These are phyloP conservation scores for Coboldia fuscipes DNA, from an alignment of 1,140 invertebrate genomes.

Conservation along the genomic window DNA sequence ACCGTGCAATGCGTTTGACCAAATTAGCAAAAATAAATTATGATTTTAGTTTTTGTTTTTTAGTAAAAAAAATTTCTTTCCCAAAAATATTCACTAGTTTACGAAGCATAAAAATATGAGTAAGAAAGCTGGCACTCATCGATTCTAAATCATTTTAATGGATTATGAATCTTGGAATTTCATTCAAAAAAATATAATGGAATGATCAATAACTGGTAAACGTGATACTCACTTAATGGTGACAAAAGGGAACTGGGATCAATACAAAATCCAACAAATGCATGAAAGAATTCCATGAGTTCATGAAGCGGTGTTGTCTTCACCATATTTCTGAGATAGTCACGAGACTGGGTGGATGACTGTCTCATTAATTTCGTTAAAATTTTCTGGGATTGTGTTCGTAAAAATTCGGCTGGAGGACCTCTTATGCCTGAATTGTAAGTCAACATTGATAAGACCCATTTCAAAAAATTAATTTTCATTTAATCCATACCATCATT, in stretches of 20 bases:
- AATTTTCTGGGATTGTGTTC: slow-evolving; percentile 70
- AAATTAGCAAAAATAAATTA: no score
- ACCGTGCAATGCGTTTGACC: no score
- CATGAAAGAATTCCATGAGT: slow-evolving; percentile 84
- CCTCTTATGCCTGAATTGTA: slow-evolving; percentile 42
- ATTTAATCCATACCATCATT: slow-evolving; percentile 14
- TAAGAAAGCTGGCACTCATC: no score
- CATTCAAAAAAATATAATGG: slow-evolving; percentile 1
- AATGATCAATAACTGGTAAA: slow-evolving; percentile 1
- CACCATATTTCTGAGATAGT: slow-evolving; percentile 59
- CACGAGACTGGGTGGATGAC: slow-evolving; percentile 47
- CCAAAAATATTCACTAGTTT: no score
- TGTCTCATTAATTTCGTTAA: slow-evolving; percentile 50
- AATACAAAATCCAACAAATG: slow-evolving; percentile 86
- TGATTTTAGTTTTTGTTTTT: no score
- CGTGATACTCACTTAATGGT: slow-evolving; percentile 50
- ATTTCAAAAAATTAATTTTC: background rate
- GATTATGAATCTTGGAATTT: no score
- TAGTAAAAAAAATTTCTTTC: no score
- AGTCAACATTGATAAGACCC: background rate
- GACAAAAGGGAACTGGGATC: slow-evolving; percentile 68
- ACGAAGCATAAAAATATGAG: no score
- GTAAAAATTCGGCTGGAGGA: slow-evolving; percentile 69
- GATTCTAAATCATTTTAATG: no score
- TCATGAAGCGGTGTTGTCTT: slow-evolving; percentile 52